These are phyloP conservation scores for Meliscaeva auricollis DNA, from an alignment of 2,888 invertebrate species.

Conservation along the genomic window DNA sequence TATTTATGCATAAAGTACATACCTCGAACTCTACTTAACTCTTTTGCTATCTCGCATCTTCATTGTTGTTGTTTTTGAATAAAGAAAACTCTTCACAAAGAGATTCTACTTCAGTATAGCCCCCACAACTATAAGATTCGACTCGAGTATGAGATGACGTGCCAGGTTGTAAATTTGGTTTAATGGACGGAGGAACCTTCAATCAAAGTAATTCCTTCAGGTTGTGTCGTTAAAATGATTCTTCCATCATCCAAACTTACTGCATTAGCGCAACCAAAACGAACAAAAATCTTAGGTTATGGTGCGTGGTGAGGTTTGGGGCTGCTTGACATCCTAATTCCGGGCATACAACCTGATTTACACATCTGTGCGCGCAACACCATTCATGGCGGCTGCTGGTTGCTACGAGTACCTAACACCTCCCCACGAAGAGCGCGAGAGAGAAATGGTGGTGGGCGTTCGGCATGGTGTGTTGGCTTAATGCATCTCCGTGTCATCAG, in stretches of 20 bases:
- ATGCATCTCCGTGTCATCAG: conserved; percentile 59
- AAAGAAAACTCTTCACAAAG: conserved; percentile 3
- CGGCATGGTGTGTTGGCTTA: conserved; percentile 14
- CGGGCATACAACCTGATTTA: conserved; percentile 63
- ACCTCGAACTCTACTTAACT: conserved; percentile 18
- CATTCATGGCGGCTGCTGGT: background rate
- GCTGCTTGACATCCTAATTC: conserved; percentile 52
- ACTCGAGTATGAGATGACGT: conserved; percentile 46
- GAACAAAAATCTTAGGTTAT: conserved; percentile 22
- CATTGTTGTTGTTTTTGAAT: background rate
- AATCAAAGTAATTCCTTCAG: conserved; percentile 68
- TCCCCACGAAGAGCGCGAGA: background rate
- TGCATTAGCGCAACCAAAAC: conserved; percentile 4
- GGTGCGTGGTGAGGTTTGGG: conserved; percentile 1
- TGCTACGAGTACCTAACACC: background rate
- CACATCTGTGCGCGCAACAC: conserved; percentile 23
- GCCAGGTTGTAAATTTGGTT: conserved; percentile 64
- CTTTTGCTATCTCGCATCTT: conserved; percentile 13
- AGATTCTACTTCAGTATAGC: conserved; percentile 3
- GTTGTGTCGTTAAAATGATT: conserved; percentile 63
- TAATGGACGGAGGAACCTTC: conserved; percentile 60
- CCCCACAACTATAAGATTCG: background rate
- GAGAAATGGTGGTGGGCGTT: conserved; percentile 38
- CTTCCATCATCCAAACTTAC: conserved; percentile 12
- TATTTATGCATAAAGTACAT: conserved; percentile 28